Conservation (phyloP, 1,140 invertebrate species). For the Tenebrio molitor region DNA sequence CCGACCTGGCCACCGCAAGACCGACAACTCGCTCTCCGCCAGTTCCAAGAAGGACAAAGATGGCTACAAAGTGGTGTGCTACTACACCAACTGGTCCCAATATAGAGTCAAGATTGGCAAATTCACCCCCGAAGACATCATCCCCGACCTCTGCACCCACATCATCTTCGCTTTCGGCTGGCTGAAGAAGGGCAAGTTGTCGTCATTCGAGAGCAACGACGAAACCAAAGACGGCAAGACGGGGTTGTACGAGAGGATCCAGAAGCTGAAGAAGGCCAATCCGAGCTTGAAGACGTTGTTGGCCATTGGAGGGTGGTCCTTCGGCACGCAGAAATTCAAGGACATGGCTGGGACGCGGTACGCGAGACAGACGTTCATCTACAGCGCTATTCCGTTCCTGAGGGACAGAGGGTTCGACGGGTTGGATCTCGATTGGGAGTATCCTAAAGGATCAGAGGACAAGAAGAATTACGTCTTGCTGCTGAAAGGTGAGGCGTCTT, state of each 20-base stretch:
- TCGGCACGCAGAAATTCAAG: constrained; percentile 96
- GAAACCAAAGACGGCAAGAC: constrained; percentile 93
- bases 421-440: constrained; percentile 97
- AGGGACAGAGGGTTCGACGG: constrained; percentile 90
- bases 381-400: constrained; percentile 92
- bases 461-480: constrained; percentile 94
- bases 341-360: constrained; percentile 91
- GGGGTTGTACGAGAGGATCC: constrained; percentile 89
- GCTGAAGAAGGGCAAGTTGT: constrained; percentile 94
- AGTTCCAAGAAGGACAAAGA: constrained; percentile 72
- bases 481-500: constrained; percentile 80
- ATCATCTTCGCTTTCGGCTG: constrained; percentile 97
- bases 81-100: constrained; percentile 98
- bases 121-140: constrained; percentile 95
- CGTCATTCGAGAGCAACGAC: constrained; percentile 93
- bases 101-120: constrained; percentile 94
- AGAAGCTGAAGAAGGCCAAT: constrained; percentile 88
- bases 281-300: constrained; percentile 90
- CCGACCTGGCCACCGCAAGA: constrained; percentile 69
- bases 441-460: constrained; percentile 93
- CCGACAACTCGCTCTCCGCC: constrained; percentile 71
- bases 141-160: constrained; percentile 95
- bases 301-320: constrained; percentile 95
- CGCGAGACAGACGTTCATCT: constrained; percentile 93
- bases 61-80: constrained; percentile 87